Conservation (phyloP, 64 coral and sea anemone species). For the Montipora foliosa region DNA sequence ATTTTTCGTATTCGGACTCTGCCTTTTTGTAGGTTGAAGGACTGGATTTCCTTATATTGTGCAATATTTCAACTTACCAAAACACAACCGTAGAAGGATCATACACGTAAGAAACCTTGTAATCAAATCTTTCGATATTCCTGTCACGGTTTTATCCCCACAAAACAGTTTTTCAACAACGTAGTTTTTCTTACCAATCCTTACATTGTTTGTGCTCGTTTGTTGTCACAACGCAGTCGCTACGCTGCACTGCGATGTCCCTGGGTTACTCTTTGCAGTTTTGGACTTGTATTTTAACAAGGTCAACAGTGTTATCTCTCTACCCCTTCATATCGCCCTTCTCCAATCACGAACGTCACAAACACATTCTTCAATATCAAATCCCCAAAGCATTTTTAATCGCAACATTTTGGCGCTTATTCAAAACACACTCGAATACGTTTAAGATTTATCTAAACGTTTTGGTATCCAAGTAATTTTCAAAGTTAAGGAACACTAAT, state of each 20-base stretch:
- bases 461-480: background rate
- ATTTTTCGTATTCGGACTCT: no score
- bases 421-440: background rate
- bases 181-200: no score
- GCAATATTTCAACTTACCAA: no score
- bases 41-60: no score
- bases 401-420: conserved; percentile 8
- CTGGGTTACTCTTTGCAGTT: background rate
- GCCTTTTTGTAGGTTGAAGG: no score
- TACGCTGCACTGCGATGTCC: background rate
- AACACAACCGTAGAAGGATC: no score
- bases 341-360: background rate
- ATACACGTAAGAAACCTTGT: no score
- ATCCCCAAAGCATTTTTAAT: background rate
- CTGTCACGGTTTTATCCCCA: no score
- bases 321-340: background rate
- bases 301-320: background rate
- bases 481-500: background rate
- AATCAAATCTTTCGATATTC: no score
- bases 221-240: background rate
- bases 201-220: background rate
- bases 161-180: no score
- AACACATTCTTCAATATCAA: background rate
- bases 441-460: background rate
- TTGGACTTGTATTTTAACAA: background rate